Conservation (phyloP, 2,797 vertebrate genomes). For the Falco berigora region DNA sequence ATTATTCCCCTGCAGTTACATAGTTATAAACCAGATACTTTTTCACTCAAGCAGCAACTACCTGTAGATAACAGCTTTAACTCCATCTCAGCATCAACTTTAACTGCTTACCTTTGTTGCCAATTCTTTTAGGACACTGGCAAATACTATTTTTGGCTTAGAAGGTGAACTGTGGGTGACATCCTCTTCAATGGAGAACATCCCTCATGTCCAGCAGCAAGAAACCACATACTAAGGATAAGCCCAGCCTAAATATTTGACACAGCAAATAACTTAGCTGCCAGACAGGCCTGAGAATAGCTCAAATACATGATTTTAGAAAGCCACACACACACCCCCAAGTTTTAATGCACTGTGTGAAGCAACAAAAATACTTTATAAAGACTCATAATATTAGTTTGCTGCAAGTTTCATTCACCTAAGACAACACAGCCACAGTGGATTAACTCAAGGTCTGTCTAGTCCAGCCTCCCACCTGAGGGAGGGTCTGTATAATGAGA, state of each 20-base stretch:
- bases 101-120: not conserved
- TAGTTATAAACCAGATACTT: not conserved
- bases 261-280: not conserved
- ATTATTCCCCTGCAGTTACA: not conserved
- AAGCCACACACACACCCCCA: not conserved
- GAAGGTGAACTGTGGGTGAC: not conserved
- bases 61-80: not conserved
- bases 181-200: not conserved
- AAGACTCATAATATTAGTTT: not conserved
- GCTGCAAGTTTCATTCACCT: not conserved
- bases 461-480: not conserved
- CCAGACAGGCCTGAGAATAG: not conserved
- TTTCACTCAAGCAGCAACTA: not conserved
- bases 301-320: rapidly evolving
- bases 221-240: not conserved
- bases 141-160: not conserved
- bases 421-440: not conserved
- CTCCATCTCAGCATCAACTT: not conserved
- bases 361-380: not conserved
- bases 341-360: not conserved
- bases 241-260: not conserved
- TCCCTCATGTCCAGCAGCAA: not conserved
- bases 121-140: not conserved
- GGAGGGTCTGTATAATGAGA: not conserved
- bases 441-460: not conserved